Evolutionary conservation across 2,113 vertebrate species (phyloP), one percentile per base, ranked within the genome.

Genomic region (Semicossyphus pulcher): DNA sequence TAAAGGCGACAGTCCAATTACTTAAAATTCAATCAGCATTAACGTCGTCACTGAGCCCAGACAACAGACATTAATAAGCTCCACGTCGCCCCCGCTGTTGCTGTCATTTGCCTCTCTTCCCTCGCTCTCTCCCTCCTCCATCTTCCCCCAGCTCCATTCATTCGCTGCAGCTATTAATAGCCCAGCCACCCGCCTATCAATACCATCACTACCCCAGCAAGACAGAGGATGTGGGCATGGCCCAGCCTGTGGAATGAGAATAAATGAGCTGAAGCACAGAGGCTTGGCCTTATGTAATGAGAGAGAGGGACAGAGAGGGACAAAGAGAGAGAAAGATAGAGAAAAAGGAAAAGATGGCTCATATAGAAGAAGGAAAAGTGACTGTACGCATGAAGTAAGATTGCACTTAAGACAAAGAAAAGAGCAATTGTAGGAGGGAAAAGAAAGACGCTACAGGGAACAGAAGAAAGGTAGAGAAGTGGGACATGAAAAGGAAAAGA

Each of bases 161-260:
- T 86, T 84, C 78, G 57, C 64, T 53, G 64, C n/a, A 51, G 81
- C 88, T 92, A 92, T 85, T 90, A 89, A 88, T 92, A 92, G 86
- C 75, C 23, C n/a, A 14, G 69, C 79, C 86, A 84, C 76, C 85
- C 56, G 61, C 85, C 89, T 81, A 88, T 92, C 90, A 86, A 88
- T 89, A 87, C 89, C 90, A 85, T 89, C 83, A 91, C 83, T 80
- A 89, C 87, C 84, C 85, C 66, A 34, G 64, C 70, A 86, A 88
- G 78, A 78, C 83, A 73, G 70, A 85, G 75, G 78, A 84, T 64
- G 88, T 80, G 73, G 88, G 89, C 62, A 85, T 69, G 72, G 64
- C 41, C 15, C 67, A 85, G 83, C 62, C 72, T 70, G 45, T 16
- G 26, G 78, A 67, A 82, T 80, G 74, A 85, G 57, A 76, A 88